These are phyloP conservation scores for Cynopterus brachyotis DNA, from an alignment of 2,113 vertebrate species.

Conservation along the genomic window DNA sequence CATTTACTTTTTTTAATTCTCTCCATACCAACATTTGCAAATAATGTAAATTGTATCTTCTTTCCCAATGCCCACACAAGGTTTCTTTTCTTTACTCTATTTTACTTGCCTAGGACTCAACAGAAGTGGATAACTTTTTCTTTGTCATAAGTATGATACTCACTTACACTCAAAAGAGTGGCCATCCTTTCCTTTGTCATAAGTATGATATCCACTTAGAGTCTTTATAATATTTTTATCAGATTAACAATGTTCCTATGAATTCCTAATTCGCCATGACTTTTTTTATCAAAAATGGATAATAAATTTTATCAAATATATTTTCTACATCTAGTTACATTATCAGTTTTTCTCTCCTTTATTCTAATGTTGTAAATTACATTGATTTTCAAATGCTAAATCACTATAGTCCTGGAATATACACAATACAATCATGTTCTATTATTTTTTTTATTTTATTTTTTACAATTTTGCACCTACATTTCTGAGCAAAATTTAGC, in stretches of 20 bases:
- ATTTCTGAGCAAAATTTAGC: not conserved
- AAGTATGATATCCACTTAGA: not conserved
- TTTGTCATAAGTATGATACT: too few relatives aligned
- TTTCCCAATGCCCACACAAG: not conserved
- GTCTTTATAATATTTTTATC: not conserved
- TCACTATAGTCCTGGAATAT: not conserved
- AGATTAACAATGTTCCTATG: not conserved
- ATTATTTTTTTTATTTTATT: conserved; percentile 10
- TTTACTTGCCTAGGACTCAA: not conserved
- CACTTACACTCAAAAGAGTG: too few relatives aligned
- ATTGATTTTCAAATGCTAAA: not conserved
- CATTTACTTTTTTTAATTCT: not conserved
- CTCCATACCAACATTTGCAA: not conserved
- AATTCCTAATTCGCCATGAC: not conserved
- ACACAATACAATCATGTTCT: not conserved
- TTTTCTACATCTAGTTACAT: not conserved
- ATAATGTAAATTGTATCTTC: not conserved
- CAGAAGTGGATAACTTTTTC: not conserved
- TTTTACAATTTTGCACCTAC: not conserved
- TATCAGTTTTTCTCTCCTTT: not conserved
- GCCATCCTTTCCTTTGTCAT: not conserved
- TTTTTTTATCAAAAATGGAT: not conserved
- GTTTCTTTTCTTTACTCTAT: not conserved
- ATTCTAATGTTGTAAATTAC: not conserved
- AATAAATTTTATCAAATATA: not conserved